Base-by-base conservation (phyloP, 2,797 vertebrate species). In the Gallinago solitaria region DNA sequence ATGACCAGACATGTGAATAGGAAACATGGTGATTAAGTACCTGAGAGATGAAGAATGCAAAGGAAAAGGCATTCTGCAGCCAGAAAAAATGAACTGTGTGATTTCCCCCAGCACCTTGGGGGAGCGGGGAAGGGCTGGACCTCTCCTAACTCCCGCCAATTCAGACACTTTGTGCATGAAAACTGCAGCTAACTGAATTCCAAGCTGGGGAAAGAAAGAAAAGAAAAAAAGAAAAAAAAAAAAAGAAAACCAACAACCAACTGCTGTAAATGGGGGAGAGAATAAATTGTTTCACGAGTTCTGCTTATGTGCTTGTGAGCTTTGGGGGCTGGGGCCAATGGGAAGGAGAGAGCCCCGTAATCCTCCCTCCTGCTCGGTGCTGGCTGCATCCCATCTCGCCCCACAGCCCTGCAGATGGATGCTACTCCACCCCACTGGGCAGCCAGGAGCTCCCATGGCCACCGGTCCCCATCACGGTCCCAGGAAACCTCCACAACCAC, bases 61-160 rank as follows among this genome's bases (percentile, higher is more conserved):
- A 96, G 96, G 95, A 91, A 97, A 96, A 97, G 96, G 94, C 94
- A 84, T 96, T 96, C 95, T 95, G 89, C 91, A 96, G 94, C 90
- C 94, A 97, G 96, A 92, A 97, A 95, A 95, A 97, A 95, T 93
- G 92, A 96, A 89, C 93, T 94, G 96, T 73, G 87, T 59, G 87
- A 93, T 95, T 96, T 95, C 91, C 95, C 93, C 53, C 60, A 63
- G 91, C 88, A 82, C 94, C 95, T 51, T 95, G 94, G 90, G 93
- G 85, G 83, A 95, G 95, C 10, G 0, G 74, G 33, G 89, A 87
- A 78, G 80, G 95, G 93, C 93, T 63, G 94, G 73, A 75, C 89
- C 74, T 54, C 93, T 91, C 95, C 91, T 1, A 78, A 5, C 51
- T 12, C 91, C 0, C 1, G 95, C 92, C 93, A 95, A 87, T 65